A percentile compares a stretch with the other conserved stretches of the same genome.
These are phyloP conservation scores for Diglossa cyanea DNA, from an alignment of 2,797 vertebrate genomes.

Conservation along the genomic window DNA sequence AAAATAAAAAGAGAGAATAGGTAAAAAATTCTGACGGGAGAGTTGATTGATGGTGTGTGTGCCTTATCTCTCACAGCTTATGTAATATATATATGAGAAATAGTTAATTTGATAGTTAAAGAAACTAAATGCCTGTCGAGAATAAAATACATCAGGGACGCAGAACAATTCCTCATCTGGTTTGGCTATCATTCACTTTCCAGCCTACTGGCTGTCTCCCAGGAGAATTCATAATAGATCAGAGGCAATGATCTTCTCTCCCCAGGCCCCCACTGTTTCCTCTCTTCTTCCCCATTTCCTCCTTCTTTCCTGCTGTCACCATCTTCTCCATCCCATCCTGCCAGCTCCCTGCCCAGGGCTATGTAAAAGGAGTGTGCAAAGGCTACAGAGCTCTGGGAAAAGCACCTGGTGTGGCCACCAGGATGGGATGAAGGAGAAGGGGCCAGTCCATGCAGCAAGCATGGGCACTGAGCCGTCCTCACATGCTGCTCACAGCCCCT, in stretches of 20 bases:
- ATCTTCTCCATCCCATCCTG: not conserved
- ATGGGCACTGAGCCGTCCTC: not conserved
- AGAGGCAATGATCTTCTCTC: not conserved
- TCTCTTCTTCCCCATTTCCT: not conserved
- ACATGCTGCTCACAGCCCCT: not conserved
- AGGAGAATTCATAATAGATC: conserved; percentile 21
- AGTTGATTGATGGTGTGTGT: conserved; percentile 41
- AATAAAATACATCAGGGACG: conserved; percentile 54
- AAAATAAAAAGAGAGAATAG: not conserved
- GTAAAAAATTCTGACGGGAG: conserved; percentile 37
- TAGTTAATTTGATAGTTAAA: conserved; percentile 64
- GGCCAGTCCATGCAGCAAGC: not conserved
- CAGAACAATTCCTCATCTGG: conserved; percentile 51
- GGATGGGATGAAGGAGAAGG: not conserved
- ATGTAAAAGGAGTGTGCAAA: not conserved
- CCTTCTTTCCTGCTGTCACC: not conserved
- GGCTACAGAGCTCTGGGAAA: not conserved
- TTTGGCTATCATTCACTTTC: conserved; percentile 59
- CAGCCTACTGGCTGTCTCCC: conserved; percentile 31
- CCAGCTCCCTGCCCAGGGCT: not conserved
- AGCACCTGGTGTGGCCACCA: accelerated
- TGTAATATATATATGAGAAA: conserved; percentile 54
- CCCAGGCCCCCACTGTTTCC: not conserved
- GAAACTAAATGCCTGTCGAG: conserved; percentile 50
- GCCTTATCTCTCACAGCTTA: conserved; percentile 58